Evolutionary conservation across 2,888 invertebrate species (phyloP), one percentile per base, ranked within the genome.

Genomic region (Diachrysia chrysitis): DNA sequence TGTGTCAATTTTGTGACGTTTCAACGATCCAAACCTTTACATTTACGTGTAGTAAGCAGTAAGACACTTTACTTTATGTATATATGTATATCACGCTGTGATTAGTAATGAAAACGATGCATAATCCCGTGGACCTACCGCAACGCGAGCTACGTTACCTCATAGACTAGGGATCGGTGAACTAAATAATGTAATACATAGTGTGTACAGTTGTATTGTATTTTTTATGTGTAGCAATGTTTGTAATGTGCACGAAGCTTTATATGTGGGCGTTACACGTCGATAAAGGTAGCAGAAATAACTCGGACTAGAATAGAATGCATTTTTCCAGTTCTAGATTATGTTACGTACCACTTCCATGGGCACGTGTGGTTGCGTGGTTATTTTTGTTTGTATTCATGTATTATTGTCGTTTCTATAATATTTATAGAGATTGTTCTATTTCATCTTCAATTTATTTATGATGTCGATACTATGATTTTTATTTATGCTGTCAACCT

Each of bases 101-200:
- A 83, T 78, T 80, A 81, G 76, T 70, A 76, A 71, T 80, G 71
- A 78, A 79, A 81, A 78, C 71, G 76, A 79, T 84, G 83, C 83
- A 85, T 78, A 80, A 79, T 77, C 63, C 67, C 54, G 62, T 62
- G 46, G 81, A 83, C 86, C 87, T 87, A 86, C 87, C 87, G 77
- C 87, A 89, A 86, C 76, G 77, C 55, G 64, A 69, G 57, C 76
- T 62, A 63, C 68, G 73, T 85, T 86, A 83, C 82, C 82, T 71
- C 66, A 75, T 77, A 82, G 84, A 82, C 83, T 83, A 78, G 70
- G 57, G 70, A 81, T 80, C 70, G 57, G 54, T 64, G 59, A 72
- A 78, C 64, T 73, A 68, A 77, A 78, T 80, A 64, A 57, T 57
- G 29, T 70, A 61, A 46, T 48, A 57, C 37, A 14, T 37, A 56